These are phyloP conservation scores for Capreolus pygargus DNA, from an alignment of 2,113 vertebrate species.

Conservation along the genomic window DNA sequence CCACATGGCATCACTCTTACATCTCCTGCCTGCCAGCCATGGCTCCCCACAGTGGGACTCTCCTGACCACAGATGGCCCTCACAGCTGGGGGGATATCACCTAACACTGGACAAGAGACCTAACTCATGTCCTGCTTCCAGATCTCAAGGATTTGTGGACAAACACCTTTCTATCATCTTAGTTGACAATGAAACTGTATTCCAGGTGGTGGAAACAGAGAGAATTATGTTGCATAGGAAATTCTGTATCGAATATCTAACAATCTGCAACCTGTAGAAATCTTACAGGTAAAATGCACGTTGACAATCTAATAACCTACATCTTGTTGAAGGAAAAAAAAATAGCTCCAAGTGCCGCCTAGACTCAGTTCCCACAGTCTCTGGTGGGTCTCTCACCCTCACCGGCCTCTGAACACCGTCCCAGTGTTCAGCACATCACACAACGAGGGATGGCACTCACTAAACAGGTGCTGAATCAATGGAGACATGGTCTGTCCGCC, in stretches of 20 bases:
- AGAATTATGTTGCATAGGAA: neutral
- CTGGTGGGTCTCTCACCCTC: neutral
- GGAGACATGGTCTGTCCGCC: neutral
- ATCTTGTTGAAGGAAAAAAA: neutral
- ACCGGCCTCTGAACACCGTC: neutral
- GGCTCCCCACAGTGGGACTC: neutral
- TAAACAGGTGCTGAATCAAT: neutral
- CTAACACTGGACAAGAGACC: neutral
- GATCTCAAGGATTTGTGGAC: neutral
- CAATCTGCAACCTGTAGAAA: too few species aligned
- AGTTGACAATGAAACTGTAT: neutral
- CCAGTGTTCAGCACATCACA: too few species aligned
- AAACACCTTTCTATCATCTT: neutral
- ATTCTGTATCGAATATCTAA: neutral
- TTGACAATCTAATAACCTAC: neutral
- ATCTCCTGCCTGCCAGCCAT: neutral
- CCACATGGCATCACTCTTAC: too few species aligned
- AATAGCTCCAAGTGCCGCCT: neutral
- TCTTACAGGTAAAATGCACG: neutral
- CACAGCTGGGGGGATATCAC: too few species aligned
- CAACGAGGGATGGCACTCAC: too few species aligned
- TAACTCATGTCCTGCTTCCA: neutral
- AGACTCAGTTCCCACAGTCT: neutral
- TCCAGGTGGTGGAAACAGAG: neutral
- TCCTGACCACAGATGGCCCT: neutral